Evolutionary conservation across 1,140 invertebrate genomes (phyloP).

Genomic region (Samia ricini): DNA sequence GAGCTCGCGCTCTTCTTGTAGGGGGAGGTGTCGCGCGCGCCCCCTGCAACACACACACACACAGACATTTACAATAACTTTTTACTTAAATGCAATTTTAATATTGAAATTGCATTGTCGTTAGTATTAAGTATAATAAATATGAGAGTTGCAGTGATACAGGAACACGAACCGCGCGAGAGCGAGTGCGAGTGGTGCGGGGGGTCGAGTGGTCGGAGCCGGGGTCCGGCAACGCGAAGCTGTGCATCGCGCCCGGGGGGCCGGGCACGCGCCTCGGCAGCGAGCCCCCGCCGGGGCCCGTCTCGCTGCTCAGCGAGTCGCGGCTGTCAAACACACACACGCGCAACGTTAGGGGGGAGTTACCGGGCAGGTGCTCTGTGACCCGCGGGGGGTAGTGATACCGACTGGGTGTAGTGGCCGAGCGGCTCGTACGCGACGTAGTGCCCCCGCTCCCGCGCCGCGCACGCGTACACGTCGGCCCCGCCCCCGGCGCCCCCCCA

Average conservation of each 20-base stretch:
- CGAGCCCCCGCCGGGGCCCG: conserved; percentile 21
- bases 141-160: not conserved
- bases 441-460: conserved; percentile 67
- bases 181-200: conserved; percentile 35
- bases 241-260: conserved; percentile 40
- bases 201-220: conserved; percentile 52
- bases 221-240: conserved; percentile 45
- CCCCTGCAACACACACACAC: conserved; percentile 30
- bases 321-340: conserved; percentile 14
- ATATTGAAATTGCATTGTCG: conserved; percentile 9
- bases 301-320: conserved; percentile 10
- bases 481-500: conserved; percentile 16
- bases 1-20: conserved; percentile 63
- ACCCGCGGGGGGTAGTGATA: too few species aligned
- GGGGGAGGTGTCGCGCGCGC: conserved; percentile 52
- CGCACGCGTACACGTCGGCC: conserved; percentile 56
- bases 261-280: conserved; percentile 30
- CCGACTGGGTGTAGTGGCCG: conserved; percentile 67
- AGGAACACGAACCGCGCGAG: not conserved
- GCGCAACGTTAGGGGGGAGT: conserved; percentile 43
- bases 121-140: conserved; percentile 7
- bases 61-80: not conserved
- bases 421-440: conserved; percentile 74
- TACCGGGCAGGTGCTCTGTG: too few species aligned
- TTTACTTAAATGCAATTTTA: too few species aligned